Evolutionary conservation across 1,140 invertebrate species (phyloP).

Genomic region (Probaryconus sp.): DNA sequence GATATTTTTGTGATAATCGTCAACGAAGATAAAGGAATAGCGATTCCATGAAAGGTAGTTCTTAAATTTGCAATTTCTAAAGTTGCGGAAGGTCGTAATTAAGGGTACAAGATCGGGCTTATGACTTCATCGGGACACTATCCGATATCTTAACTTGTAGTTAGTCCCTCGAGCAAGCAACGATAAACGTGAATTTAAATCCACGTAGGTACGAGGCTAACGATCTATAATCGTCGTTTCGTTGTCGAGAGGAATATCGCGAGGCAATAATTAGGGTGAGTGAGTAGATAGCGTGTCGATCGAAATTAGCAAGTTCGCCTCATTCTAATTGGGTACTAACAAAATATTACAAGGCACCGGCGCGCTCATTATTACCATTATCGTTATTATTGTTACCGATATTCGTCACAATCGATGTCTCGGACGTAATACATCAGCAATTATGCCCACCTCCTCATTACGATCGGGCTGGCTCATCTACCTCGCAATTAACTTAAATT

Average conservation of each 20-base stretch:
- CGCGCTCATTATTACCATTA: conserved; percentile 39
- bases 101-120: conserved; percentile 9
- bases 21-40: too few species aligned
- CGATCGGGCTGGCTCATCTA: neutral
- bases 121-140: conserved; percentile 41
- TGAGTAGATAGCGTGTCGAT: conserved; percentile 48
- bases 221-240: conserved; percentile 55
- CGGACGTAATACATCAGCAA: conserved; percentile 39
- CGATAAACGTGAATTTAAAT: conserved; percentile 54
- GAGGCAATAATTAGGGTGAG: conserved; percentile 43
- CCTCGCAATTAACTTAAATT: conserved; percentile 28
- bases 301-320: conserved; percentile 56
- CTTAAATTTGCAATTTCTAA: too few species aligned
- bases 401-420: conserved; percentile 51
- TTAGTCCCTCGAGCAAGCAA: conserved; percentile 14
- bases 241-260: conserved; percentile 34
- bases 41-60: too few species aligned
- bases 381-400: conserved; percentile 52
- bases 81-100: too few species aligned
- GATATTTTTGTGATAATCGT: too few species aligned
- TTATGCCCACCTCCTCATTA: conserved; percentile 51
- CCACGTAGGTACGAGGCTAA: conserved; percentile 30
- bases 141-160: conserved; percentile 25
- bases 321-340: conserved; percentile 57
- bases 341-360: conserved; percentile 60